These are phyloP conservation scores for Caenorhabditis sulstoni DNA, from an alignment of 2,888 invertebrate genomes.

Conservation along the genomic window DNA sequence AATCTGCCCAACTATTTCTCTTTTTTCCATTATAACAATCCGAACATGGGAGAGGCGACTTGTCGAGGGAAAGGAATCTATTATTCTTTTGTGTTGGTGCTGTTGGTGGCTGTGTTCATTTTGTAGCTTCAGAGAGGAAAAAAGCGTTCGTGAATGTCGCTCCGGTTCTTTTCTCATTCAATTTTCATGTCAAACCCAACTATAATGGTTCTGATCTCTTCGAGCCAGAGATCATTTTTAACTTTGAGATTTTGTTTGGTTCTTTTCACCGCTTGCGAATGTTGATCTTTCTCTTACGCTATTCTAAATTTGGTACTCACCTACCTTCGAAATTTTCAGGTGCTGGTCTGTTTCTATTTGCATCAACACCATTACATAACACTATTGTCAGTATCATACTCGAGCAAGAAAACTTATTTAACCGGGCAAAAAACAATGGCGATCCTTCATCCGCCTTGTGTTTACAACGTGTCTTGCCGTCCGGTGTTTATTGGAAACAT, in stretches of 20 bases:
- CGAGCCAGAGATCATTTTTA: too few relatives aligned
- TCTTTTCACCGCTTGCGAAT: too few relatives aligned
- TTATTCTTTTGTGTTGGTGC: constrained; percentile 34
- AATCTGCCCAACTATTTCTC: not conserved
- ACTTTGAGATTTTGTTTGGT: too few relatives aligned
- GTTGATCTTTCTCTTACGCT: too few relatives aligned
- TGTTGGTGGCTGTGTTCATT: constrained; percentile 17
- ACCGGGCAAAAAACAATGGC: constrained; percentile 2
- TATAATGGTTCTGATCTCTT: too few relatives aligned
- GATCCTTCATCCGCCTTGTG: constrained; percentile 64
- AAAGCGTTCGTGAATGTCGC: not conserved
- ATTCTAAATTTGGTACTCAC: constrained; percentile 6
- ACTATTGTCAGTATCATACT: not conserved
- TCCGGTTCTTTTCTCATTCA: not conserved
- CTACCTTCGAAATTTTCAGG: constrained; percentile 29
- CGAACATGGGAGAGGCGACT: not conserved
- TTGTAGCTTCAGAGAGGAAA: too few relatives aligned
- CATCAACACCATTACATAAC: not conserved
- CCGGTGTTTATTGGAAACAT: constrained; percentile 68
- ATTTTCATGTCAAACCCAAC: not conserved
- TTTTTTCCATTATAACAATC: not conserved
- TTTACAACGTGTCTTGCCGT: constrained; percentile 65
- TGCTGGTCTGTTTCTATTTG: constrained; percentile 22
- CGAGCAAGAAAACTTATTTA: constrained; percentile 13
- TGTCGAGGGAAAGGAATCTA: constrained; percentile 10